Conservation (phyloP, 1,140 invertebrate species). For the Pachyrhynchus sulphureomaculatus region DNA sequence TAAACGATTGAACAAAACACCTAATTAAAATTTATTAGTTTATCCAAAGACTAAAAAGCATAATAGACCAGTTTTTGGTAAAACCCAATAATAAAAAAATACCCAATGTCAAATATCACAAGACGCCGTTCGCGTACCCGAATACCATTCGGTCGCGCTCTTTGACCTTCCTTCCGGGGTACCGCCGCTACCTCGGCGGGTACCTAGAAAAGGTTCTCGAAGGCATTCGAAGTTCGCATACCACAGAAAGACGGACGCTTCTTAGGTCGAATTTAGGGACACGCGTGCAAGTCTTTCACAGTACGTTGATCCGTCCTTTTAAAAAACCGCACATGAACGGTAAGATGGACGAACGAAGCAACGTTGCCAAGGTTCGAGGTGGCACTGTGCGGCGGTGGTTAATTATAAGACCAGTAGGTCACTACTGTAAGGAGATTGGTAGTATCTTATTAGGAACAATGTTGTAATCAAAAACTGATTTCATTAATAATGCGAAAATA, state of each 20-base stretch:
- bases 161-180: conserved; percentile 21
- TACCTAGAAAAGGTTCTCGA: conserved; percentile 8
- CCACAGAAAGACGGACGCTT: conserved; percentile 13
- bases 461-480: no score
- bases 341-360: neutral
- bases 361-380: conserved; percentile 1
- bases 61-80: no score
- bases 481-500: no score
- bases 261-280: conserved; percentile 7
- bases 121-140: conserved; percentile 2
- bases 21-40: no score
- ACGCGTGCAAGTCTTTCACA: neutral
- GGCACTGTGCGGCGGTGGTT: neutral
- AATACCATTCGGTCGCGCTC: neutral
- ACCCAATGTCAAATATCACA: no score
- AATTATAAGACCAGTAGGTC: neutral
- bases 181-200: neutral
- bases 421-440: no score
- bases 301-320: conserved; percentile 13
- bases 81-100: no score
- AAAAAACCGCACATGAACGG: conserved; percentile 7
- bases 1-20: no score
- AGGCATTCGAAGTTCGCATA: conserved; percentile 15
- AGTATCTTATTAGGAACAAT: no score
- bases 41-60: no score